Evolutionary conservation across 2,113 vertebrate species (phyloP).

Genomic region (Petroica traversi): DNA sequence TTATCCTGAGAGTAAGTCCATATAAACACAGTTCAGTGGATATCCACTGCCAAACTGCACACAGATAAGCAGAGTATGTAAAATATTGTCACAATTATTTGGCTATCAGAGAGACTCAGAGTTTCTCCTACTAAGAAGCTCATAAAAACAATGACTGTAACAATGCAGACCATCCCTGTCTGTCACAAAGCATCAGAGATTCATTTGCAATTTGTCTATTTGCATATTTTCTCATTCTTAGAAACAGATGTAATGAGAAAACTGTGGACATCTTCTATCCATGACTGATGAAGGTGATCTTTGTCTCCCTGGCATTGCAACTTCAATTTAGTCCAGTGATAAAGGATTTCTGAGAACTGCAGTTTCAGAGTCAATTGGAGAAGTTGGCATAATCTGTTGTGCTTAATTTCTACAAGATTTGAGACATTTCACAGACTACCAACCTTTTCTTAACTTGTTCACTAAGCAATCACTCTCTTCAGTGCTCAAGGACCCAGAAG

Average conservation of each 20-base stretch:
- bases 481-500: neutral
- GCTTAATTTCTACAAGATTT: neutral
- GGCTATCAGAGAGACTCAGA: neutral
- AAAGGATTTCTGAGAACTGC: neutral
- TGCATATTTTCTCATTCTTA: neutral
- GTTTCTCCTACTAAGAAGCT: neutral
- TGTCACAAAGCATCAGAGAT: neutral
- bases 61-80: neutral
- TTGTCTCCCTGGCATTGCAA: neutral
- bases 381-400: neutral
- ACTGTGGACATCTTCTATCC: neutral
- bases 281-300: fast-evolving
- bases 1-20: neutral
- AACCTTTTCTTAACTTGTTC: neutral
- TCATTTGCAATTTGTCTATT: neutral
- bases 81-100: neutral
- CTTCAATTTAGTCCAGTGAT: neutral
- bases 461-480: neutral
- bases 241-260: neutral
- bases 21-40: neutral
- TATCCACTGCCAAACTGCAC: neutral
- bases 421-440: neutral
- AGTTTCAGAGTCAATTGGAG: neutral
- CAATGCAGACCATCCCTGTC: neutral
- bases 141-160: neutral